phyloP scores from a whole-genome alignment of 2,797 vertebrate genomes.

The Australoheros facetus region DNA sequence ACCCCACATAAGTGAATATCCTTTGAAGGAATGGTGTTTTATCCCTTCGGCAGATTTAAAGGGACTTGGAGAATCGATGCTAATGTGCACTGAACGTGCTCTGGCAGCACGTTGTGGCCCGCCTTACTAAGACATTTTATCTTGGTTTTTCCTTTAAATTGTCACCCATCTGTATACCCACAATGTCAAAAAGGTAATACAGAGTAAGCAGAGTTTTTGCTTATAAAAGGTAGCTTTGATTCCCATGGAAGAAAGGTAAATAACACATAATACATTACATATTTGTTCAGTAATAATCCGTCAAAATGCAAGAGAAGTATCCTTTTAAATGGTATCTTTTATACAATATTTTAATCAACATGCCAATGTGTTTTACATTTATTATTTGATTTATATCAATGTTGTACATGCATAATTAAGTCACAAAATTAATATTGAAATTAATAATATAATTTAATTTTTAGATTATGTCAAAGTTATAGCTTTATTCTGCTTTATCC shows the following conservation, averaged over 20 bases:
- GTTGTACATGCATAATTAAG: background rate
- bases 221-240: too few relatives aligned
- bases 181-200: background rate
- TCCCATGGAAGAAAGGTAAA: background rate
- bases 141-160: background rate
- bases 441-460: background rate
- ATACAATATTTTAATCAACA: background rate
- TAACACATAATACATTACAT: background rate
- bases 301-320: background rate
- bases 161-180: background rate
- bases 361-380: fast-evolving
- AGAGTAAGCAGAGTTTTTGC: background rate
- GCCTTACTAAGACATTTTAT: background rate
- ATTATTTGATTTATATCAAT: background rate
- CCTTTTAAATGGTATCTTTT: background rate
- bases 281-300: background rate
- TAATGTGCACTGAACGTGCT: background rate
- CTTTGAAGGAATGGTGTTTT: background rate
- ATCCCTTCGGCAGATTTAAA: background rate
- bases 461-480: background rate
- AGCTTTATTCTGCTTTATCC: background rate
- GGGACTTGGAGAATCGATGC: background rate
- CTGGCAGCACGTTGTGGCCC: too few relatives aligned
- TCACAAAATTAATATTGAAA: background rate
- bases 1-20: background rate